These are phyloP conservation scores for Drosophila obscura DNA, from an alignment of 1,140 invertebrate genomes.

Conservation along the genomic window DNA sequence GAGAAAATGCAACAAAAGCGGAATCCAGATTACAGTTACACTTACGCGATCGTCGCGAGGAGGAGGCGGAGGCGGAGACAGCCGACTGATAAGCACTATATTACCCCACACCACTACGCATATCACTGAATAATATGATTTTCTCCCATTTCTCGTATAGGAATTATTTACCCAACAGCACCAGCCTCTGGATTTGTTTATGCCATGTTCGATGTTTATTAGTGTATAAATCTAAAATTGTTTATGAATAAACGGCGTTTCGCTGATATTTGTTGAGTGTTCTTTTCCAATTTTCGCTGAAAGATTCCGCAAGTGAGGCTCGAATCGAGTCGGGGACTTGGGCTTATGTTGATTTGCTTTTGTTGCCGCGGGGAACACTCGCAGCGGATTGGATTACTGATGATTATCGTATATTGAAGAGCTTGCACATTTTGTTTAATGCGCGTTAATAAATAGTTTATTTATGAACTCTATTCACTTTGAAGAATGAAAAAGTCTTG, in stretches of 20 bases:
- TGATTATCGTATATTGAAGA: conserved; percentile 32
- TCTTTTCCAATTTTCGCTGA: conserved; percentile 27
- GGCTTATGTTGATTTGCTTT: conserved; percentile 16
- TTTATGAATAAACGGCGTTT: conserved; percentile 49
- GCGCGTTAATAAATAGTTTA: conserved; percentile 1
- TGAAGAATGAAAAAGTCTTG: no score
- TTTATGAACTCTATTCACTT: no score
- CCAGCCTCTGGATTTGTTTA: conserved; percentile 1
- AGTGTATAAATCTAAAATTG: conserved; percentile 26
- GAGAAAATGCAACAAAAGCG: conserved; percentile 51
- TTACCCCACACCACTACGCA: background rate
- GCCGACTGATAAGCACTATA: conserved; percentile 17
- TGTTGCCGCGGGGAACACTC: conserved; percentile 27
- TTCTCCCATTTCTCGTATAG: conserved; percentile 3
- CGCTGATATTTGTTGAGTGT: conserved; percentile 40
- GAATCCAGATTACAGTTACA: conserved; percentile 28
- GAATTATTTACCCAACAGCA: background rate
- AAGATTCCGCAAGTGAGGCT: conserved; percentile 7
- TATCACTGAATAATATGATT: background rate
- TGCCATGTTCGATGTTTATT: conserved; percentile 21
- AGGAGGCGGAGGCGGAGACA: background rate
- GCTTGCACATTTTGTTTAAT: conserved; percentile 18
- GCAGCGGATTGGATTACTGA: conserved; percentile 33
- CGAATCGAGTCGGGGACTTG: conserved; percentile 18
- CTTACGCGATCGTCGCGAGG: conserved; percentile 1